A percentile compares a stretch with the other conserved stretches of the same genome.
phyloP scores from a whole-genome alignment of 1,140 invertebrate species.

The Scaptodrosophila lebanonensis region DNA sequence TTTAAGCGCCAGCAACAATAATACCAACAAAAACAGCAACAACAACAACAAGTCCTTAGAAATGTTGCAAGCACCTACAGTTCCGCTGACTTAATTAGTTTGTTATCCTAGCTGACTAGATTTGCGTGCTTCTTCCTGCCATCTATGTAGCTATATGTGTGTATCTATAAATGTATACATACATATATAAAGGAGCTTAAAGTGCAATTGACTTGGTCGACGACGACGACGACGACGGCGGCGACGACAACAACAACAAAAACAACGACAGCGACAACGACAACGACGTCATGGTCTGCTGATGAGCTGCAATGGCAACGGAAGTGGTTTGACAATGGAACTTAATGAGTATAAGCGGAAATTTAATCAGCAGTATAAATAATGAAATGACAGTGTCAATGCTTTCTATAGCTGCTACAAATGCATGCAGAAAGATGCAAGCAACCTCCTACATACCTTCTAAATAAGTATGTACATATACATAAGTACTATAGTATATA shows the following conservation, averaged over 20 bases:
- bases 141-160: neutral
- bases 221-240: constrained; percentile 7
- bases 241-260: too few species aligned
- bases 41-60: too few species aligned
- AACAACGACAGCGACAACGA: constrained; percentile 1
- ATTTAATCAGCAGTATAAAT: constrained; percentile 75
- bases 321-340: constrained; percentile 71
- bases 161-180: too few species aligned
- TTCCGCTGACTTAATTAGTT: constrained; percentile 68
- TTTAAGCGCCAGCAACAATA: too few species aligned
- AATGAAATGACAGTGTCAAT: constrained; percentile 73
- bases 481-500: too few species aligned
- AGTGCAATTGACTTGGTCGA: too few species aligned
- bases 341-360: constrained; percentile 74
- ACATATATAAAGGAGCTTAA: too few species aligned
- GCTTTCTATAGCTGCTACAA: constrained; percentile 27
- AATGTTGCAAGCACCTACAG: constrained; percentile 28
- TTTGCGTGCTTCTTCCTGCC: neutral
- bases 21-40: too few species aligned
- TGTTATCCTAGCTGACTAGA: constrained; percentile 47
- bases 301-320: constrained; percentile 15
- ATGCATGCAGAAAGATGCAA: constrained; percentile 21
- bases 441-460: too few species aligned
- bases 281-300: neutral
- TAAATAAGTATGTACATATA: too few species aligned